Evolutionary conservation across 2,113 vertebrate species (phyloP).

Genomic region (Ictidomys tridecemlineatus): DNA sequence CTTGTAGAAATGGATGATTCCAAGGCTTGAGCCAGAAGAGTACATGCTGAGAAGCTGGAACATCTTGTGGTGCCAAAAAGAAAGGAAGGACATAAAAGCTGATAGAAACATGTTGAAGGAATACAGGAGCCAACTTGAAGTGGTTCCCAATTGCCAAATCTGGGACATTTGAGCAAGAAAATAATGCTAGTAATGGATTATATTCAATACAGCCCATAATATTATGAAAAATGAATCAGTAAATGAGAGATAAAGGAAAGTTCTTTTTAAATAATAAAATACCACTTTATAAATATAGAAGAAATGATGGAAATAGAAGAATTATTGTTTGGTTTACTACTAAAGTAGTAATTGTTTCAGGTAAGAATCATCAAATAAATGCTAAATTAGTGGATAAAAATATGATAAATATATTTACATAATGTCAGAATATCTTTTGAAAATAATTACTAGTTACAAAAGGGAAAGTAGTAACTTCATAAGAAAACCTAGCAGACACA

Average conservation of each 20-base stretch:
- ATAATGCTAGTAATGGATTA: neutral
- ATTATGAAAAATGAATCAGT: neutral
- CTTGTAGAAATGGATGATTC: neutral
- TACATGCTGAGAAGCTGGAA: neutral
- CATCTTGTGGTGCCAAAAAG: neutral
- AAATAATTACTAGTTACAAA: conserved; percentile 15
- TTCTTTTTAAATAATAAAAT: neutral
- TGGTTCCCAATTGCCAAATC: neutral
- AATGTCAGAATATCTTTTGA: neutral
- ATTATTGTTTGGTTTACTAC: neutral
- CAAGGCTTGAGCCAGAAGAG: neutral
- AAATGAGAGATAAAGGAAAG: neutral
- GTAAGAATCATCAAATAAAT: neutral
- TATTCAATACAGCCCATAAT: neutral
- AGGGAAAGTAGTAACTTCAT: neutral
- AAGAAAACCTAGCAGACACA: neutral
- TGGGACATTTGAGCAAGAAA: neutral
- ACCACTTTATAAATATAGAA: neutral
- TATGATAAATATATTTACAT: neutral
- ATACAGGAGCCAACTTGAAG: neutral
- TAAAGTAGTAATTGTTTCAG: neutral
- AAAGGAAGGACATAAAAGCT: neutral
- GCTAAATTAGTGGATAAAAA: neutral
- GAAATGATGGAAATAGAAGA: neutral
- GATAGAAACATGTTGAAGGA: neutral